phyloP scores from a whole-genome alignment of 2,888 invertebrate genomes.

The Nasonovia ribisnigri region DNA sequence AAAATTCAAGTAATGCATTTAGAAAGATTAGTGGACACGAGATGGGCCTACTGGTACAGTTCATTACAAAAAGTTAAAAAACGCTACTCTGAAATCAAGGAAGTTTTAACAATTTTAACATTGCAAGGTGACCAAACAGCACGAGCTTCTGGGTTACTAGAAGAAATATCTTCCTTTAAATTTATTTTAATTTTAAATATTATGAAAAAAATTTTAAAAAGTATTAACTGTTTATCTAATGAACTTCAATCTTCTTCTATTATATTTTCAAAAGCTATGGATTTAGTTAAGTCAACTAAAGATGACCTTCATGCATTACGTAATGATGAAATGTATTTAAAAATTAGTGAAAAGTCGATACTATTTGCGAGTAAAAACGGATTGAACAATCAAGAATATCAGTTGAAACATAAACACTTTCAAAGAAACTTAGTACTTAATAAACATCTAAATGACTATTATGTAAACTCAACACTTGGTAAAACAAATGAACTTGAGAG shows the following conservation, averaged over 20 bases:
- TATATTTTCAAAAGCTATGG: neutral
- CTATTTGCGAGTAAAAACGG: neutral
- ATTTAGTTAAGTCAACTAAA: constrained; percentile 14
- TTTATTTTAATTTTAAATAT: constrained; percentile 2
- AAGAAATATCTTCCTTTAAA: constrained; percentile 22
- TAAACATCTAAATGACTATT: constrained; percentile 10
- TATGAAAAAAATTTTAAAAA: constrained; percentile 1
- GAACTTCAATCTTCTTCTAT: neutral
- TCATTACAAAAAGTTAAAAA: constrained; percentile 4
- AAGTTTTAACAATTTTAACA: neutral
- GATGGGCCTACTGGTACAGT: neutral
- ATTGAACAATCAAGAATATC: neutral
- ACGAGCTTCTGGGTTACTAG: neutral
- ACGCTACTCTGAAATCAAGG: neutral
- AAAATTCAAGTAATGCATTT: neutral
- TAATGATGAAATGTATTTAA: neutral
- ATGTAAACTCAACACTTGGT: too few relatives aligned
- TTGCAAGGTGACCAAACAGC: constrained; percentile 9
- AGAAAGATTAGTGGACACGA: constrained; percentile 13
- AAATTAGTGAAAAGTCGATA: neutral
- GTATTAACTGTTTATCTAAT: neutral
- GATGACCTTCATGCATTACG: neutral
- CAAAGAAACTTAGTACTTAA: neutral
- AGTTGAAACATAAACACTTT: neutral
- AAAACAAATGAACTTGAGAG: too few relatives aligned